Base-by-base conservation (phyloP, 2,888 invertebrate genomes). In the Drosophila mayaguana region DNA sequence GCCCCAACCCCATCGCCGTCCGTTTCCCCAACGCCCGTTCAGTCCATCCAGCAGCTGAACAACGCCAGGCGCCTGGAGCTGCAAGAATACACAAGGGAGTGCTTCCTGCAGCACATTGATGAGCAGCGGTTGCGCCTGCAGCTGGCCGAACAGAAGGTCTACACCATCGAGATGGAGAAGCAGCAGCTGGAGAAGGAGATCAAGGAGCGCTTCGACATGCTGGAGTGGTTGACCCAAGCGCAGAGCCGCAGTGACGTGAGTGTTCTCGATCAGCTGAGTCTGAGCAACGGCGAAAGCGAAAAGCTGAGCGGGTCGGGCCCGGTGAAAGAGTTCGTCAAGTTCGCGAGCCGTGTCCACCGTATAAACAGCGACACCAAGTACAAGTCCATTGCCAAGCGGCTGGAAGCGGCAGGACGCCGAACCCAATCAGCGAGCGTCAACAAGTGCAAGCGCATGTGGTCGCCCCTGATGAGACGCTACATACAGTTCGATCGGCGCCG, bases 61-160 rank as follows among this genome's bases (percentile, higher is more conserved):
- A 25, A 7, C 2, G 25, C 25, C 9, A 25, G n/a, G 25, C 40
- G 28, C 2, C 0, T 7, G 32, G 32, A 56, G 32, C 11, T 34
- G 6, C 43, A 20, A 8, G 18, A 34, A 16, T 57, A n/a, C 8
- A 40, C 48, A 0, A 28, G 48, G 16, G 38, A 59, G 2, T 59
- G 48, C 28, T 59, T 59, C 3, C 25, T 38, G 28, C 59, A 38
- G 46, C 59, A 59, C 48, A 40, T 59, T 6, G 59, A 48, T 4
- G 48, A 59, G 38, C 59, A 59, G 48, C 48, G 59, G 2, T 1
- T 11, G 18, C 48, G 38, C 6, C 7, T 59, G 28, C 11, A 48
- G 28, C 6, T 38, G 38, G 59, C 59, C 16, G 48, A 40, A 6
- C 38, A 40, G 18, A 59, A 59, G 28, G 48, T 59, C 1, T 20